phyloP scores from a whole-genome alignment of 2,113 vertebrate species.

The Malurus alboscapulatus region DNA sequence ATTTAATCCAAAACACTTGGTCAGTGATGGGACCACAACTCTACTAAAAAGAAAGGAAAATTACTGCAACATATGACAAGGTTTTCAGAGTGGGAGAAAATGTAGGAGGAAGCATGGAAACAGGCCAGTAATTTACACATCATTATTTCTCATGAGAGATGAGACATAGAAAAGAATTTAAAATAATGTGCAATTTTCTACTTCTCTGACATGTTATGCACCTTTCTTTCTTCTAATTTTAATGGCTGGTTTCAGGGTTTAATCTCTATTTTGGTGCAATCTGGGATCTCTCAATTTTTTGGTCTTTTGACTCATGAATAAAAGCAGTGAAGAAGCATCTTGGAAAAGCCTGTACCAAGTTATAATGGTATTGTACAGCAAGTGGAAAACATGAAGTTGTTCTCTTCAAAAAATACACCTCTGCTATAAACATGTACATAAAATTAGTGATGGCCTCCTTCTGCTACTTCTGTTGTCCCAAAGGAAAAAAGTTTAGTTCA shows the following conservation, averaged over 20 bases:
- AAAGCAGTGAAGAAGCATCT: background rate
- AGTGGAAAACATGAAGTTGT: background rate
- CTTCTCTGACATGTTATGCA: background rate
- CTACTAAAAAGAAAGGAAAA: background rate
- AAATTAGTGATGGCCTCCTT: background rate
- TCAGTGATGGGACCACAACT: background rate
- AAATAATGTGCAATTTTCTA: background rate
- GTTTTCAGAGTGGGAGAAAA: background rate
- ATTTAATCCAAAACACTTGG: background rate
- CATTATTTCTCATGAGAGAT: background rate
- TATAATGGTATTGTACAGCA: background rate
- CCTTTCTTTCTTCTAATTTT: background rate
- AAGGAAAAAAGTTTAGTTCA: background rate
- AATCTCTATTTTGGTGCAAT: background rate
- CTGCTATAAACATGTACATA: background rate
- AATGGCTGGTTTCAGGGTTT: background rate
- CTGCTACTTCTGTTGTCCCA: background rate
- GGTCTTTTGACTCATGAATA: background rate
- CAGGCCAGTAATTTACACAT: background rate
- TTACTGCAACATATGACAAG: background rate
- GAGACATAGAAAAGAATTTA: background rate
- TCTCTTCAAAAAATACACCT: background rate
- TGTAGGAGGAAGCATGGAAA: background rate
- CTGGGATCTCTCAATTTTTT: background rate
- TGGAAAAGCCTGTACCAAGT: background rate